Evolutionary conservation across 1,140 invertebrate genomes (phyloP).

Genomic region (Brachionus koreanus): DNA sequence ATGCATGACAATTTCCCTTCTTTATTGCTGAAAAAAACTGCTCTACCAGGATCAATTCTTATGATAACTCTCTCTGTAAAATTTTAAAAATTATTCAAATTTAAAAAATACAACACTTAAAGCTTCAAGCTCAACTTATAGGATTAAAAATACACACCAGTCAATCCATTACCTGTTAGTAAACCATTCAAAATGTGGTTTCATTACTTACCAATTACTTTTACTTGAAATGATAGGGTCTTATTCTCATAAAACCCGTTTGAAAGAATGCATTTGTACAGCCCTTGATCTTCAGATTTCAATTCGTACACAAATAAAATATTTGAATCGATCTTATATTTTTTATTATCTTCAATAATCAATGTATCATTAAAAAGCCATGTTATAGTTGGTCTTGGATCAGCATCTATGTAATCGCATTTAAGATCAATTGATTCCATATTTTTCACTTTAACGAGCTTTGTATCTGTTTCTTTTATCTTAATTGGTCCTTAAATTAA

Average conservation of each 20-base stretch:
- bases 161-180: conserved; percentile 6
- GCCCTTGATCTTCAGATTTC: background rate
- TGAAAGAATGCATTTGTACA: background rate
- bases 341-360: background rate
- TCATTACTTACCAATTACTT: conserved; percentile 5
- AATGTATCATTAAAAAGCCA: background rate
- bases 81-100: background rate
- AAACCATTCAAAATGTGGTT: background rate
- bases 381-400: background rate
- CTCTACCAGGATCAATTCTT: background rate
- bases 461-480: background rate
- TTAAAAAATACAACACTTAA: background rate
- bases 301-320: background rate
- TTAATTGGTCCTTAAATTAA: background rate
- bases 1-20: background rate
- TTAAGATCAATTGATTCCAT: background rate
- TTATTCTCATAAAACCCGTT: background rate
- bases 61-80: background rate
- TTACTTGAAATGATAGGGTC: background rate
- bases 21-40: background rate
- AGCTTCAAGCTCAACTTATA: conserved; percentile 5
- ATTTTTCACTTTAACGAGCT: background rate
- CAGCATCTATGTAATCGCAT: background rate
- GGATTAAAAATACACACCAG: background rate
- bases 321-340: background rate